Base-by-base conservation (phyloP, 2,888 invertebrate species). In the Linhomoeus sp. region DNA sequence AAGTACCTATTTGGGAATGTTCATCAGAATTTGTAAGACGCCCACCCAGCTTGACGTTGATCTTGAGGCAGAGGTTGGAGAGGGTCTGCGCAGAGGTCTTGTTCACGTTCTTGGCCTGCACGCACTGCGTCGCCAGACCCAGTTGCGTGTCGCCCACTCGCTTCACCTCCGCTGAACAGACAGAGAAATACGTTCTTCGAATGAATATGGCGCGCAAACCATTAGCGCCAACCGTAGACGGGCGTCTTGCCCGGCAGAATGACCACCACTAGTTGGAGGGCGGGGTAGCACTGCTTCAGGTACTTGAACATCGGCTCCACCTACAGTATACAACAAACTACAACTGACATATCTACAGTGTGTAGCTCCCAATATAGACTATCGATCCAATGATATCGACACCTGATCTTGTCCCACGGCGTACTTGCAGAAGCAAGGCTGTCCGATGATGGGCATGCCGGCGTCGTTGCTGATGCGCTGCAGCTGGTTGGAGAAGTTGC, bases 221-320 rank as follows among this genome's bases (percentile, higher is more conserved):
- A 5, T 23, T 5, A 5, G 39, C 14, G 22, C 33, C 15, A 3
- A 48, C 45, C 45, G 35, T 49, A 49, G 15, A 49, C 49, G 15
- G 49, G 49, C 25, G 49, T 49, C 37, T 49, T 49, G 20, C 45
- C 94, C 0, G 94, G 97, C 63, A 97, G 72, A 46, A 97, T 88
- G 9, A 97, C 92, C 22, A 92, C 90, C 9, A 97, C 90, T 35
- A 97, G 75, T 69, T 97, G 94, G 58, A 99, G 74, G 46, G 88
- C 82, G 58, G 81, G 80, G 69, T 92, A 97, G 35, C 88, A 86
- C 55, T 84, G 83, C 71, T 97, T 97, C 61, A 99, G 75, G 71
- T 97, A 99, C 61, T 92, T 80, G 70, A 99, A 99, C 97, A 99
- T 97, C 17, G 97, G 97, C 70, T 99, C 87, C 62, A 83, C 97